Conservation (phyloP, 2,797 vertebrate species). For the Mormyrops attenuatus region DNA sequence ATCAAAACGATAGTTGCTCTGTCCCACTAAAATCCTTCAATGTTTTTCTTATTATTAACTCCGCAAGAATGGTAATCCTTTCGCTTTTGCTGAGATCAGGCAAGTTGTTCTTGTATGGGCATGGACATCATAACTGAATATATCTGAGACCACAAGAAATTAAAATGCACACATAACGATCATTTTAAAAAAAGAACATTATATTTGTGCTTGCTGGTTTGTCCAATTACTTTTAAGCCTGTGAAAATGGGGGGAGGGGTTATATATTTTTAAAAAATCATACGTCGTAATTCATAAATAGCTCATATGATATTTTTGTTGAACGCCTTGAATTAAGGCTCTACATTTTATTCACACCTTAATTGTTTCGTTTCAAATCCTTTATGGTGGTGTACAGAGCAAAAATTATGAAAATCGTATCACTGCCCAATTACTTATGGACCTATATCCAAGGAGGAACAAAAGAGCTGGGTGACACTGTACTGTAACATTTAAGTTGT, state of each 20-base stretch:
- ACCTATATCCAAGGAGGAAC: not conserved
- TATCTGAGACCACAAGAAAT: conserved; percentile 42
- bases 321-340: not conserved
- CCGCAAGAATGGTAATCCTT: conserved; percentile 52
- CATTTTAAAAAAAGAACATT: not conserved
- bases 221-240: too few species aligned
- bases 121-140: conserved; percentile 56
- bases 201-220: too few species aligned
- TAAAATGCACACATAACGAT: not conserved
- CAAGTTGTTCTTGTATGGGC: conserved; percentile 44
- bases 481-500: not conserved
- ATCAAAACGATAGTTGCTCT: not conserved
- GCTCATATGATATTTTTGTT: not conserved
- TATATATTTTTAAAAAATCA: not conserved
- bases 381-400: not conserved
- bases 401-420: not conserved
- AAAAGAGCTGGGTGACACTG: not conserved
- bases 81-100: conserved; percentile 45
- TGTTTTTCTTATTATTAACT: conserved; percentile 56
- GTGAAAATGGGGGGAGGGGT: too few species aligned
- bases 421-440: not conserved
- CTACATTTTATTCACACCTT: not conserved
- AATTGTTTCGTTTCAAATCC: too few species aligned
- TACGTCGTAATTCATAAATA: not conserved
- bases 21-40: conserved; percentile 50